Base-by-base conservation (phyloP, 2,113 vertebrate genomes). In the Syngnathoides biaculeatus region DNA sequence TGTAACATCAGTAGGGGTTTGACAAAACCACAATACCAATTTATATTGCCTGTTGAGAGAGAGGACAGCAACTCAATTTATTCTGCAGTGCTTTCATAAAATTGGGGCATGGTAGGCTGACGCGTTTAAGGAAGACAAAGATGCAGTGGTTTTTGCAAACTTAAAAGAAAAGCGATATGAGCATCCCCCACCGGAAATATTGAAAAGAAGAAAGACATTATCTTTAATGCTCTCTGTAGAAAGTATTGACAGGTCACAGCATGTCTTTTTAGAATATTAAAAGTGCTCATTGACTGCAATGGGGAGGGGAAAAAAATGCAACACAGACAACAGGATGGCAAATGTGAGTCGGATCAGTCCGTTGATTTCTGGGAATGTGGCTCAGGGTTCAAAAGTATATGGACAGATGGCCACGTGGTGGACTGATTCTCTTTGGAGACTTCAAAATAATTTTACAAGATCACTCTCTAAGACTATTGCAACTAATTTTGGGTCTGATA, bases 361-460 rank as follows among this genome's bases (percentile, higher is more conserved):
- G 72, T 87, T 79, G 82, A 85, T 82, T 84, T 85, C 79, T 80
- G 77, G 77, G 75, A 86, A 84, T 69, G 68, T 57, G 73, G 67
- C 77, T 81, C 78, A 55, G 66, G 79, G 58, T 60, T 60, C 24
- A 53, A 79, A 78, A 79, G 68, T 65, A 79, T 17, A 30, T 74
- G 81, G 80, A 84, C 86, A 88, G 84, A 88, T 85, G 85, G 80
- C 85, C 79, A 65, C 71, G 73, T 50, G 79, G 64, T 75, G 80
- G 65, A 70, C 58, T 2, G 71, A 69, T 72, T 81, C 80, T 69
- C 75, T 74, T 79, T 61, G 67, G 73, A 86, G 60, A 73, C 80
- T 68, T 71, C 75, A 65, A 88, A 89, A 84, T 84, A 82, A 74
- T 82, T 84, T 87, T 84, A 83, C 65, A 76, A 80, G 79, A 81